phyloP scores from a whole-genome alignment of 1,140 invertebrate species.

The Elymnias hypermnestra region DNA sequence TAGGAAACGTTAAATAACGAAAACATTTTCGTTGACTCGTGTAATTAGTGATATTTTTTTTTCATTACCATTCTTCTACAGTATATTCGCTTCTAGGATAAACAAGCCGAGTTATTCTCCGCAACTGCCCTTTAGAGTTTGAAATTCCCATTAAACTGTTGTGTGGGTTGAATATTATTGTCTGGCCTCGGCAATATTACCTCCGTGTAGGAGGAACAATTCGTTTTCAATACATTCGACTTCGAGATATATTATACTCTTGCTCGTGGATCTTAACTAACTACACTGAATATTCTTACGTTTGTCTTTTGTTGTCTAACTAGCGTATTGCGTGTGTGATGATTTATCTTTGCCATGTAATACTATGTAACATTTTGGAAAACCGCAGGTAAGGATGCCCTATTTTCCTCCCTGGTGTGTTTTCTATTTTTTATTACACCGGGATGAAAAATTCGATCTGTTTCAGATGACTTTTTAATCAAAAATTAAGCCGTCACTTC shows the following conservation, averaged over 20 bases:
- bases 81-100: no score
- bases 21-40: no score
- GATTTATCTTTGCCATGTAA: neutral
- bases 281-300: neutral
- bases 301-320: slow-evolving; percentile 3
- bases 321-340: neutral
- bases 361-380: no score
- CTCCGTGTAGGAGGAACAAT: slow-evolving; percentile 20
- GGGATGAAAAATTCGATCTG: no score
- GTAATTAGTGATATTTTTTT: no score
- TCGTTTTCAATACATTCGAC: slow-evolving; percentile 12
- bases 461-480: no score
- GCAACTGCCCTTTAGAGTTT: slow-evolving; percentile 19
- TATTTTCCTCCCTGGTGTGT: no score
- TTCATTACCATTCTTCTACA: no score
- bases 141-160: slow-evolving; percentile 17
- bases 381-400: no score
- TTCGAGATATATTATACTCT: slow-evolving; percentile 3
- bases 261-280: neutral
- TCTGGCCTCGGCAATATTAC: slow-evolving; percentile 19
- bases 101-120: slow-evolving; percentile 11
- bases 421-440: no score
- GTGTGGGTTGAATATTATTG: slow-evolving; percentile 18
- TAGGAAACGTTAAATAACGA: no score
- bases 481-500: no score